Evolutionary conservation across 2,888 invertebrate genomes (phyloP), one percentile per base, ranked within the genome.

Genomic region (Camponotus fellah): DNA sequence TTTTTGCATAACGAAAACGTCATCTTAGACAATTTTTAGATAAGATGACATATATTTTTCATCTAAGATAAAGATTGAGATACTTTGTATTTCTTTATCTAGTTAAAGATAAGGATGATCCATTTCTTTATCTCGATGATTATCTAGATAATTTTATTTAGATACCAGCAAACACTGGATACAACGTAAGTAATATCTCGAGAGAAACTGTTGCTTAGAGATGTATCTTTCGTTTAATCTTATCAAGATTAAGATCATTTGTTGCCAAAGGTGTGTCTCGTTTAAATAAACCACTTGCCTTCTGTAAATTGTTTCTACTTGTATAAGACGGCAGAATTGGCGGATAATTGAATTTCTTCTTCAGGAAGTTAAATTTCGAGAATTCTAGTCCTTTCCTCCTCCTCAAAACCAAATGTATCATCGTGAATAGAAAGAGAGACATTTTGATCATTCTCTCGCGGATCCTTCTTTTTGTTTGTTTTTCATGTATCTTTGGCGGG

Each of bases 171-270:
- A n/a, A n/a, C n/a, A n/a, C n/a, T n/a, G n/a, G 69, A 75, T 69
- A 58, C 49, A 62, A 56, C 58, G n/a, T 5, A 46, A 46, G 14
- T 14, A 46, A 46, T 46, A 46, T 46, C 46, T 46, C 46, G 46
- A 46, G 46, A 46, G 40, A 58, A 76, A 87, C 10, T 46, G 4
- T 46, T 46, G 72, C 64, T 62, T 43, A 14, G 62, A 46, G 21
- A 62, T 40, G 12, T 53, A 46, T 3, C 58, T 53, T 81, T 56
- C 58, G 74, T 84, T 85, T 82, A n/a, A 68, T 89, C 87, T 26
- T 87, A 86, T 86, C 88, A 87, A 91, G 91, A 86, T 87, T 58
- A 86, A 86, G 87, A 85, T 85, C 88, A 85, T 85, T 90, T 91
- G 14, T 46, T 53, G 88, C 90, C 92, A 91, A 91, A 92, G 89